phyloP scores from a whole-genome alignment of 1,140 invertebrate genomes.

The Trichonephila clavipes region DNA sequence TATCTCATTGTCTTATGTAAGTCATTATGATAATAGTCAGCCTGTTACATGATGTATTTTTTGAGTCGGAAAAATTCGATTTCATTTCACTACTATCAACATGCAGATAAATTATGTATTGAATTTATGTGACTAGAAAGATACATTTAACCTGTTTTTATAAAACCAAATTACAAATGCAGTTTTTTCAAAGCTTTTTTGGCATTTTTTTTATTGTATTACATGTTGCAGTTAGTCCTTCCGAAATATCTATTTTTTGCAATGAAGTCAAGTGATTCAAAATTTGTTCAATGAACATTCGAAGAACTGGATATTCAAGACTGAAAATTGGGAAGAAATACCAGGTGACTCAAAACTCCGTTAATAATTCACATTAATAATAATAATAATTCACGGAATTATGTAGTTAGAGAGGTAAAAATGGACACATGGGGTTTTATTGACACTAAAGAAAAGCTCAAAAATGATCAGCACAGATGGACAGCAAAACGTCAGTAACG shows the following conservation, averaged over 20 bases:
- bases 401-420: too few species aligned
- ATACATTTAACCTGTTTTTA: not conserved
- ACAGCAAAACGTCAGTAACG: too few species aligned
- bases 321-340: too few species aligned
- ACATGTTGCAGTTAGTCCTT: too few species aligned
- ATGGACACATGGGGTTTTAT: too few species aligned
- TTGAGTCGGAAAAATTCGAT: constrained; percentile 4
- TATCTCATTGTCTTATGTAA: constrained; percentile 67
- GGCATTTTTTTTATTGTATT: not conserved
- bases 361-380: too few species aligned
- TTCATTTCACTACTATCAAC: constrained; percentile 50
- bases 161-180: not conserved
- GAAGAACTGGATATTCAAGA: too few species aligned
- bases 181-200: not conserved
- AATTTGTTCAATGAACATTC: not conserved
- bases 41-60: constrained; percentile 7
- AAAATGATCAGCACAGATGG: too few species aligned
- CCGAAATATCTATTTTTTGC: not conserved
- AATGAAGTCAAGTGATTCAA: not conserved
- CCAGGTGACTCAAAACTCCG: too few species aligned
- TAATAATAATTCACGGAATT: too few species aligned
- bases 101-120: not conserved
- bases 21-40: constrained; percentile 67
- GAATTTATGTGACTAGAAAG: not conserved
- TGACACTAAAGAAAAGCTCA: too few species aligned